Percentiles rank a stretch among this genome's conserved stretches.
Evolutionary conservation across 2,113 vertebrate species (phyloP).

Genomic region (Lepus americanus): DNA sequence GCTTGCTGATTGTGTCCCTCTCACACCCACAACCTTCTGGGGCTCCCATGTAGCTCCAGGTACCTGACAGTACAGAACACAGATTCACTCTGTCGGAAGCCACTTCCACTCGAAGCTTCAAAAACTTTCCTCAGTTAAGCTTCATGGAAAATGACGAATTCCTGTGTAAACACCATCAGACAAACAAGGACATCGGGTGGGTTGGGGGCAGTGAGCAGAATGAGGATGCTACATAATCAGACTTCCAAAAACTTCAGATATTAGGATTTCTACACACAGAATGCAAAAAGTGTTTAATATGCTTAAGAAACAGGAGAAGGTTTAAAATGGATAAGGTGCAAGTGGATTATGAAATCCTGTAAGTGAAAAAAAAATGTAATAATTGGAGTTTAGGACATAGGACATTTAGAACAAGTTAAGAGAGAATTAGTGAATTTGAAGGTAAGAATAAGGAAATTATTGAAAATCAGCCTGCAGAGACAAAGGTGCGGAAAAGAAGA

Average conservation of each 20-base stretch:
- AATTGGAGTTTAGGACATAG: slow-evolving; percentile 19
- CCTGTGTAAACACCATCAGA: background rate
- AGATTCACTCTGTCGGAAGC: background rate
- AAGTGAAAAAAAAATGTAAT: slow-evolving; percentile 41
- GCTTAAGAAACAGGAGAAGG: slow-evolving; percentile 20
- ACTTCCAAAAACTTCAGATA: background rate
- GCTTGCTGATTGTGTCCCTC: background rate
- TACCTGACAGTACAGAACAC: background rate
- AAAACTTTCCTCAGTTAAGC: background rate
- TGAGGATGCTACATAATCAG: background rate
- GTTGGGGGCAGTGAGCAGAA: no score
- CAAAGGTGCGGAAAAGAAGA: background rate
- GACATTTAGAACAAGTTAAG: slow-evolving; percentile 29
- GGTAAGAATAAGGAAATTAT: background rate
- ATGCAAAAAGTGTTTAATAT: background rate
- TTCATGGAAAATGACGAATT: background rate
- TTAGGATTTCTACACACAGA: background rate
- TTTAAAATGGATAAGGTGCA: background rate
- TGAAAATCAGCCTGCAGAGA: background rate
- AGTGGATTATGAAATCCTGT: background rate
- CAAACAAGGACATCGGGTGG: background rate
- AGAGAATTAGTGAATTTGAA: slow-evolving; percentile 44
- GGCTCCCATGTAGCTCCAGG: background rate
- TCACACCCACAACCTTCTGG: no score
- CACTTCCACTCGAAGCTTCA: background rate